Conservation (phyloP, 1,140 invertebrate species). For the Melitaea cinxia region DNA sequence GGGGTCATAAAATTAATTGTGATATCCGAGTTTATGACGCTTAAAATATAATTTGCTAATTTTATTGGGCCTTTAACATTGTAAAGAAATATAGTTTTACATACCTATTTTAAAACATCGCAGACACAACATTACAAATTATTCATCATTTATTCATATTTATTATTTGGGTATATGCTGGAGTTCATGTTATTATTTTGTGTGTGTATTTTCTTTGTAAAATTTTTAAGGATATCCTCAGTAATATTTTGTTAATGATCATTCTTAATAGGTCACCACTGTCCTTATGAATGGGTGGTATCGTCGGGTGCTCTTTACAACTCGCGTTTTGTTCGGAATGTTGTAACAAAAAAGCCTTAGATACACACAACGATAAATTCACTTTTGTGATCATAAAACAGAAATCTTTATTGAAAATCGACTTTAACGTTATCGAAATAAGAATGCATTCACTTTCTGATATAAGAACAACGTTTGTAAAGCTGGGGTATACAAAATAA, state of each 20-base stretch:
- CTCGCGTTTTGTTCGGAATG: constrained; percentile 80
- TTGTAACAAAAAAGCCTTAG: constrained; percentile 78
- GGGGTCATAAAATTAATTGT: constrained; percentile 30
- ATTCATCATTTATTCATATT: background rate
- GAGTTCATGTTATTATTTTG: background rate
- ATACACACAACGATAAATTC: constrained; percentile 70
- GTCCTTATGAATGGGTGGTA: constrained; percentile 80
- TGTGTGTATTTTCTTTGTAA: background rate
- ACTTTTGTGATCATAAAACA: constrained; percentile 43
- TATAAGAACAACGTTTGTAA: constrained; percentile 17
- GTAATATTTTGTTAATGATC: constrained; percentile 48
- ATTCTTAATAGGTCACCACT: constrained; percentile 80
- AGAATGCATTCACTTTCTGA: constrained; percentile 15
- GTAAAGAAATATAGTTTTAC: constrained; percentile 15
- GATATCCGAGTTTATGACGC: constrained; percentile 32
- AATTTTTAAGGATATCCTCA: constrained; percentile 48
- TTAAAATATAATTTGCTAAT: constrained; percentile 35
- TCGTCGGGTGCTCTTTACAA: constrained; percentile 79
- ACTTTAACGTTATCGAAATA: constrained; percentile 42
- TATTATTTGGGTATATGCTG: background rate
- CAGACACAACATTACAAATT: background rate
- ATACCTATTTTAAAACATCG: no score
- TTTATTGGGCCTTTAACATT: constrained; percentile 31
- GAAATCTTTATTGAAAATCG: constrained; percentile 30
- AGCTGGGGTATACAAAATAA: constrained; percentile 63